Evolutionary conservation across 2,888 invertebrate genomes (phyloP), one percentile per base, ranked within the genome.

Genomic region (Falcaria lacertinaria): DNA sequence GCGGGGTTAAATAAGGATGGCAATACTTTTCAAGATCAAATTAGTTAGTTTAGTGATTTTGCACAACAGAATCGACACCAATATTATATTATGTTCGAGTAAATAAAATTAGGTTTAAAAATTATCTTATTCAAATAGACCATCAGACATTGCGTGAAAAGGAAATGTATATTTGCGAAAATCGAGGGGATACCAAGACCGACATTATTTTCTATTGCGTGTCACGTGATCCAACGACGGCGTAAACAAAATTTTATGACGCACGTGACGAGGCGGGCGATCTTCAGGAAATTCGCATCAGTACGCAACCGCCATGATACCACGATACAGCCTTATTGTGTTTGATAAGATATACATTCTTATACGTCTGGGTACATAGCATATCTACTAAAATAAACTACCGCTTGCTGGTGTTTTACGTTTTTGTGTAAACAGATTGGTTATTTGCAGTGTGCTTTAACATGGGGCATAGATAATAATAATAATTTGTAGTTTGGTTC

Each of bases 141-240:
- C 28, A 28, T 11, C 11, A 28, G 28, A 11, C 11, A 28, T 28
- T 11, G 8, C 28, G 68, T 68, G 60, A 52, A 44, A 50, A 52
- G 62, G 64, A 74, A 77, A 80, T 78, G 73, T 70, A 75, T 75
- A 79, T 76, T 57, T 51, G 37, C 48, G 61, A 54, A 60, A 46
- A 45, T 43, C 45, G 43, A 36, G 41, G 43, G 43, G 50, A 45
- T 19, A 4, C 19, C 36, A 33, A 51, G 51, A 45, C 48, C 37
- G 42, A 44, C 51, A 53, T 57, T 51, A 53, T 50, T 52, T 46
- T 42, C 51, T 52, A 48, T 50, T 47, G 45, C 46, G 49, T 47
- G 48, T 50, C 53, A 53, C 57, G 53, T 57, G 55, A 53, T 48
- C 50, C 40, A 42, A 46, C 42, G 32, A 39, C 37, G 50, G 48